phyloP scores from a whole-genome alignment of 2,113 vertebrate genomes.

The Coreoperca whiteheadi region DNA sequence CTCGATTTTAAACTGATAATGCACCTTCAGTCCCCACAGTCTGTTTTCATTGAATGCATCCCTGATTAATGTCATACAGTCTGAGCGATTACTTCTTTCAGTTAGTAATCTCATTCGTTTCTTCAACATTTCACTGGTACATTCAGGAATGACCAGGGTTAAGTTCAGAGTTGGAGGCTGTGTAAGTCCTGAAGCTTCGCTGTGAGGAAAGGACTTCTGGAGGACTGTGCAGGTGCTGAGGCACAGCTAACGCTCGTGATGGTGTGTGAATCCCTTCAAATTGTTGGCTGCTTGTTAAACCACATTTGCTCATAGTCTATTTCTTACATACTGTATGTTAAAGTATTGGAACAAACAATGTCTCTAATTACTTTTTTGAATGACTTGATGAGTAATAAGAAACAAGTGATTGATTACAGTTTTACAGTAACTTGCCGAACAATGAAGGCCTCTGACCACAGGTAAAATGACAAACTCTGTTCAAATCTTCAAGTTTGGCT shows the following conservation, averaged over 20 bases:
- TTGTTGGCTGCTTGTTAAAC: not conserved
- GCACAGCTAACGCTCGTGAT: not conserved
- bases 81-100: not conserved
- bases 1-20: not conserved
- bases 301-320: not conserved
- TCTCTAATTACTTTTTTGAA: not conserved
- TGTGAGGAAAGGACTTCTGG: not conserved
- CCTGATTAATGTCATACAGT: no score
- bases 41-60: not conserved
- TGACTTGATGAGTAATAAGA: not conserved
- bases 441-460: not conserved
- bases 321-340: no score
- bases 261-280: not conserved
- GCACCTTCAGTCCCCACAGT: not conserved
- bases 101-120: not conserved
- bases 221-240: not conserved
- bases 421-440: not conserved
- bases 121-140: not conserved
- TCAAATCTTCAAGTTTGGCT: not conserved
- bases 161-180: not conserved
- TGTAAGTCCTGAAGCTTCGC: not conserved
- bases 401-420: not conserved
- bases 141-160: not conserved
- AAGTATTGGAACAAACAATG: not conserved
- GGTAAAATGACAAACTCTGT: not conserved